phyloP scores from a whole-genome alignment of 2,888 invertebrate genomes.

The Acanthococcus lagerstroemiae region DNA sequence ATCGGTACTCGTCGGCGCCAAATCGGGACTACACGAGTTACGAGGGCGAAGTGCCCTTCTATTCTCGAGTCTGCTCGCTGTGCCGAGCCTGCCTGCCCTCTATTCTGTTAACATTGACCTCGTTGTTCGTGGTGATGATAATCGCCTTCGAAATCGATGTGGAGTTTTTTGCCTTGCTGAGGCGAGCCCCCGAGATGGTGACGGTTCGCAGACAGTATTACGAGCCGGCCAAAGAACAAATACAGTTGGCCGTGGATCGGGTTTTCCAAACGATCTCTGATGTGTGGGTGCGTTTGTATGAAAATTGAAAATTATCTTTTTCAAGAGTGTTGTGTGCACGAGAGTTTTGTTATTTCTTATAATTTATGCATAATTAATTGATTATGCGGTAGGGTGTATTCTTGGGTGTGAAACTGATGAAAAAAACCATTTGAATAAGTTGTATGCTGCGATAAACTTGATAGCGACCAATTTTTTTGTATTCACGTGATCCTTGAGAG shows the following conservation, averaged over 20 bases:
- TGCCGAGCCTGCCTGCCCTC: slow-evolving; percentile 59
- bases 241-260: not conserved
- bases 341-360: no score
- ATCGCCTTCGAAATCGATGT: slow-evolving; percentile 70
- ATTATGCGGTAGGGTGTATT: no score
- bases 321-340: no score
- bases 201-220: slow-evolving; percentile 69
- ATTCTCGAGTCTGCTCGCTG: slow-evolving; percentile 42
- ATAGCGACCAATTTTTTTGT: no score
- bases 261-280: no score
- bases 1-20: not conserved
- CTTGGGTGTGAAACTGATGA: no score
- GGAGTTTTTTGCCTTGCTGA: slow-evolving; percentile 55
- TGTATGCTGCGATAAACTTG: no score
- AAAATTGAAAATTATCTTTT: no score
- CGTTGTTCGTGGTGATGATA: slow-evolving; percentile 57
- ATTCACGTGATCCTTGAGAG: no score
- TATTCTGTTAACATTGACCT: slow-evolving; percentile 60
- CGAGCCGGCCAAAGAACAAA: slow-evolving; percentile 61
- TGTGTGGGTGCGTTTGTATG: no score
- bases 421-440: no score
- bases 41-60: not conserved
- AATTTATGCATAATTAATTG: no score
- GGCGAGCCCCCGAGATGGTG: slow-evolving; percentile 65
- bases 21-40: not conserved